Conservation (phyloP, 1,140 invertebrate species). For the Nymphalis io region DNA sequence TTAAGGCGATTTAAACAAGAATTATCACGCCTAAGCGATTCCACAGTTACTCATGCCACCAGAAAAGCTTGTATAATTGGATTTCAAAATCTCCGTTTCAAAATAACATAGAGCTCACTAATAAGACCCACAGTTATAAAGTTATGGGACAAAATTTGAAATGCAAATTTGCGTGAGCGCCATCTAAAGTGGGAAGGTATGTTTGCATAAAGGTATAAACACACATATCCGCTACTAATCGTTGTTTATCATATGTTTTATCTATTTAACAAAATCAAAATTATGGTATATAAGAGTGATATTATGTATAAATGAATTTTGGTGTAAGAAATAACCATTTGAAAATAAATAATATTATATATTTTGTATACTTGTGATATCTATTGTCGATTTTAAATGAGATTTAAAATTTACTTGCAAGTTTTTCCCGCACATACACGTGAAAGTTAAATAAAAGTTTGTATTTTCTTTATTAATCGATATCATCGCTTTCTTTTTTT, state of each 20-base stretch:
- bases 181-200: slow-evolving; percentile 45
- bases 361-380: no score
- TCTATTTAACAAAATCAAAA: not conserved
- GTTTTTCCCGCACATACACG: no score
- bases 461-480: no score
- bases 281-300: not conserved
- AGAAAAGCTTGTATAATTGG: slow-evolving; percentile 13
- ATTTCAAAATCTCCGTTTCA: slow-evolving; percentile 32
- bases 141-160: slow-evolving; percentile 53
- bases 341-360: no score
- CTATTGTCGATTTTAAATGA: no score
- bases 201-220: slow-evolving; percentile 31
- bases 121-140: slow-evolving; percentile 47
- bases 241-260: not conserved
- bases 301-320: not conserved
- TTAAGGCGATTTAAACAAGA: not conserved
- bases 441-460: no score
- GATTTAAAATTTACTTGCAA: no score
- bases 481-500: no score
- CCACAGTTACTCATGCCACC: not conserved
- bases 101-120: slow-evolving; percentile 42
- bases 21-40: not conserved
- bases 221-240: slow-evolving; percentile 20
- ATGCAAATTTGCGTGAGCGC: slow-evolving; percentile 47
- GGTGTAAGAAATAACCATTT: not conserved